These are phyloP conservation scores for Dolichallabes microphthalmus DNA, from an alignment of 2,113 vertebrate genomes.

Conservation along the genomic window DNA sequence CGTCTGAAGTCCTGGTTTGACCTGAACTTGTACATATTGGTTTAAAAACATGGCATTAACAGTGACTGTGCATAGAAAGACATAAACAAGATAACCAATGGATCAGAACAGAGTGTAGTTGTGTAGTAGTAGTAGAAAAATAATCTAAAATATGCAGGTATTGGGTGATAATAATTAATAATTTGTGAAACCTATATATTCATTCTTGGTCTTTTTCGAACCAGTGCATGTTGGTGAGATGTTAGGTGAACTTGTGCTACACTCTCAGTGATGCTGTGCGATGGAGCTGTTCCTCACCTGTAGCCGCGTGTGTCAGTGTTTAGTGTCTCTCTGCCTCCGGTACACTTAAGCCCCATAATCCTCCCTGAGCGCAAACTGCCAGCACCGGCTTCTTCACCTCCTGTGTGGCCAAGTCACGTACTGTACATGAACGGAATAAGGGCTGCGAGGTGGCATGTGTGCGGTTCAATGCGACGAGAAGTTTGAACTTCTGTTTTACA, in stretches of 20 bases:
- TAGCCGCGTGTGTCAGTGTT: conserved; percentile 63
- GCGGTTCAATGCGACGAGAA: no score
- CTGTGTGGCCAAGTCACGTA: conserved; percentile 62
- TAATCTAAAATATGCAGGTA: not conserved
- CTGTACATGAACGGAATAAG: conserved; percentile 63
- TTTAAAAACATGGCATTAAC: no score
- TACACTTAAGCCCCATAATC: conserved; percentile 78
- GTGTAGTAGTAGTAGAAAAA: not conserved
- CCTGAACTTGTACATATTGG: no score
- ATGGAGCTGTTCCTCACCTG: conserved; percentile 16
- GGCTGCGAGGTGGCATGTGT: conserved; percentile 29
- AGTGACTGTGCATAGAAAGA: no score
- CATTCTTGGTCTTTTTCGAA: not conserved
- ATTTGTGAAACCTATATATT: not conserved
- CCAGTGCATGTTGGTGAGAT: not conserved
- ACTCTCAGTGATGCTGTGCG: not conserved
- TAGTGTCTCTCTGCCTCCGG: conserved; percentile 68
- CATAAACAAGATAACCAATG: not conserved
- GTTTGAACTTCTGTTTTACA: not conserved
- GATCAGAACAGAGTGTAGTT: not conserved
- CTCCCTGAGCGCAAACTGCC: conserved; percentile 60
- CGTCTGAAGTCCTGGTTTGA: no score
- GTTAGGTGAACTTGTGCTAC: no score
- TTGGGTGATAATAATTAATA: not conserved
- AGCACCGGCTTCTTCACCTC: conserved; percentile 61